Percentiles rank a stretch among this genome's conserved stretches.
These are phyloP conservation scores for Zonitis immaculata DNA, from an alignment of 2,888 invertebrate genomes.

Conservation along the genomic window DNA sequence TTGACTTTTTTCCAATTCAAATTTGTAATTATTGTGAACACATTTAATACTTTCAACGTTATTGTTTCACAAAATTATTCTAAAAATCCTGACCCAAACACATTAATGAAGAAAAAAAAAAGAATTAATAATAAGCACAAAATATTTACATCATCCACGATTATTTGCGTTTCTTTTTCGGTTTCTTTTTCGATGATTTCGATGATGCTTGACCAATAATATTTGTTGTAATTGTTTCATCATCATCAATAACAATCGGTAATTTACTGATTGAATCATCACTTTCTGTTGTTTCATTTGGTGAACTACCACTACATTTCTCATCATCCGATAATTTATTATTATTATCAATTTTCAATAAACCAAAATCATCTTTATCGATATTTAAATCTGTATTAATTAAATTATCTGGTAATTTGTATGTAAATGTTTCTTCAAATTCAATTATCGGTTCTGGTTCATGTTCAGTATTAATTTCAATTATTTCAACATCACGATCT, in stretches of 20 bases:
- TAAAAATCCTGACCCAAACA: conserved; percentile 4
- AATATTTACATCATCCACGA: background rate
- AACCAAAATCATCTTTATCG: conserved; percentile 28
- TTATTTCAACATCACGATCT: conserved; percentile 11
- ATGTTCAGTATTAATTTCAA: background rate
- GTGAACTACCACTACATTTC: conserved; percentile 51
- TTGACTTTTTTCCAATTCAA: conserved; percentile 3
- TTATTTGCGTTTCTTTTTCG: conserved; percentile 60
- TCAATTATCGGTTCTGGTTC: conserved; percentile 20
- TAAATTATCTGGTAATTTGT: conserved; percentile 29
- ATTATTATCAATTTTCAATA: conserved; percentile 47
- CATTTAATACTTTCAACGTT: conserved; percentile 19
- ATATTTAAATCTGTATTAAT: conserved; percentile 32
- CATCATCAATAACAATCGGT: conserved; percentile 40
- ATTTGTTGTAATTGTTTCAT: conserved; percentile 29
- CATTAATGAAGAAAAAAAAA: too few relatives aligned
- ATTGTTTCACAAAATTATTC: background rate
- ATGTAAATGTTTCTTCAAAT: conserved; percentile 28
- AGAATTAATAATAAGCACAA: conserved; percentile 1
- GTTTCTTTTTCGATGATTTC: conserved; percentile 53
- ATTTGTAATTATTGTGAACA: conserved; percentile 17
- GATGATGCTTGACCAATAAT: conserved; percentile 10
- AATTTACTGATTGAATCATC: conserved; percentile 49
- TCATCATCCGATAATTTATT: conserved; percentile 57
- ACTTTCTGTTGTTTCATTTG: conserved; percentile 56